A percentile compares a stretch with the other conserved stretches of the same genome.
Conservation (phyloP, 1,140 invertebrate genomes). For the Drosophila kohkoa region DNA sequence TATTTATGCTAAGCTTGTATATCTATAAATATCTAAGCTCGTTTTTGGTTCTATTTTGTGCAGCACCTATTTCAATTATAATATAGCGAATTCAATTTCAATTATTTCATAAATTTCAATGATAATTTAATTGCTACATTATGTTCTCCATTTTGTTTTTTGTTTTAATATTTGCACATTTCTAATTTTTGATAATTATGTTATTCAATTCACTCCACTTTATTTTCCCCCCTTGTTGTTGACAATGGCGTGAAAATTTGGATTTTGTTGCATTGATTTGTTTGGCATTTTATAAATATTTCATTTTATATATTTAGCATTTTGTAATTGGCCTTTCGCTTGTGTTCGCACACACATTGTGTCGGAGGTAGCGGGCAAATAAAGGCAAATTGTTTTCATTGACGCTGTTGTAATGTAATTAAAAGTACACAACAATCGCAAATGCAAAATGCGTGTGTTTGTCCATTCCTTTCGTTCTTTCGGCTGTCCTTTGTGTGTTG, state of each 20-base stretch:
- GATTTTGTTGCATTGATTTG: neutral
- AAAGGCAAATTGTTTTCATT: conserved; percentile 27
- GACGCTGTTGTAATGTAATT: conserved; percentile 36
- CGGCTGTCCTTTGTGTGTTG: conserved; percentile 17
- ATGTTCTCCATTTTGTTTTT: neutral
- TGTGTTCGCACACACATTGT: neutral
- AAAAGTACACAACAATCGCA: conserved; percentile 33
- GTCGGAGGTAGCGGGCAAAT: conserved; percentile 10
- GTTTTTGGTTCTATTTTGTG: too few relatives aligned
- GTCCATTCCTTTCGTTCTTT: conserved; percentile 19
- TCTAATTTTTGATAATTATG: neutral
- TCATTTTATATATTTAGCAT: neutral
- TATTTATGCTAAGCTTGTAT: too few relatives aligned
- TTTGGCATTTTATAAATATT: neutral
- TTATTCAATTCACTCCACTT: neutral
- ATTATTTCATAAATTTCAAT: neutral
- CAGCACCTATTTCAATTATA: too few relatives aligned
- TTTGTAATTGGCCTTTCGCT: conserved; percentile 8
- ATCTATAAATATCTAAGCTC: too few relatives aligned
- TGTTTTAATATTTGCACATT: neutral
- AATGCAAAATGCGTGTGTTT: conserved; percentile 4
- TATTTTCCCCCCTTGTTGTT: neutral
- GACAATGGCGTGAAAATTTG: too few relatives aligned
- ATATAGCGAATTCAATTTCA: too few relatives aligned
- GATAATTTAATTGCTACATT: neutral